phyloP scores from a whole-genome alignment of 2,113 vertebrate genomes.

The Aleadryas rufinucha region DNA sequence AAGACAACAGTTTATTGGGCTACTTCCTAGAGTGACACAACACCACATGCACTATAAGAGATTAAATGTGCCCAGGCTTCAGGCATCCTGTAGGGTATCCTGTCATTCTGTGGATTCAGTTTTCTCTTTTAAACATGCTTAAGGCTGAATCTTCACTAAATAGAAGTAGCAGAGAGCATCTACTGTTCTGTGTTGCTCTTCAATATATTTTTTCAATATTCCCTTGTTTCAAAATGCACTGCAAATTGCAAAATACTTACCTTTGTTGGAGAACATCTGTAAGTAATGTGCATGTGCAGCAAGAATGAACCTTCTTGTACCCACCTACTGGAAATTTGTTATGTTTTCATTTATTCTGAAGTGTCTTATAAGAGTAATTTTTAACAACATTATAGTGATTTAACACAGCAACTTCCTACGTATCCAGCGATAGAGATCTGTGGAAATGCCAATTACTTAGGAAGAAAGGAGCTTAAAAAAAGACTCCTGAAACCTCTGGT shows the following conservation, averaged over 20 bases:
- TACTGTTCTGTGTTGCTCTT: neutral
- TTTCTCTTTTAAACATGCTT: neutral
- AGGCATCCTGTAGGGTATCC: neutral
- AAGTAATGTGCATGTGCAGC: neutral
- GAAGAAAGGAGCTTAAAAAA: neutral
- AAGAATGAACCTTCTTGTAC: neutral
- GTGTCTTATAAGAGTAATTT: neutral
- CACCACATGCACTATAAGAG: neutral
- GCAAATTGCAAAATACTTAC: neutral
- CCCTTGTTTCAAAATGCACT: neutral
- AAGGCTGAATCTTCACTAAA: neutral
- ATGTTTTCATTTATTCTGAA: neutral
- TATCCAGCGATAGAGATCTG: neutral
- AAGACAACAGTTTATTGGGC: neutral
- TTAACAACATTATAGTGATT: neutral
- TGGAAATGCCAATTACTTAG: neutral
- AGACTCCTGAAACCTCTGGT: neutral
- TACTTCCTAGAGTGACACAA: neutral
- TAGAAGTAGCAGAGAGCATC: neutral
- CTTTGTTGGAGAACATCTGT: neutral
- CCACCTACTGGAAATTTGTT: neutral
- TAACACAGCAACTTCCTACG: neutral
- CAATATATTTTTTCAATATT: neutral
- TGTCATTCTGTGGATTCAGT: neutral
- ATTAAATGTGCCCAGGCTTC: neutral